A percentile compares a stretch with the other conserved stretches of the same genome.
These are phyloP conservation scores for Stegostoma tigrinum DNA, from an alignment of 2,113 vertebrate species.

Conservation along the genomic window DNA sequence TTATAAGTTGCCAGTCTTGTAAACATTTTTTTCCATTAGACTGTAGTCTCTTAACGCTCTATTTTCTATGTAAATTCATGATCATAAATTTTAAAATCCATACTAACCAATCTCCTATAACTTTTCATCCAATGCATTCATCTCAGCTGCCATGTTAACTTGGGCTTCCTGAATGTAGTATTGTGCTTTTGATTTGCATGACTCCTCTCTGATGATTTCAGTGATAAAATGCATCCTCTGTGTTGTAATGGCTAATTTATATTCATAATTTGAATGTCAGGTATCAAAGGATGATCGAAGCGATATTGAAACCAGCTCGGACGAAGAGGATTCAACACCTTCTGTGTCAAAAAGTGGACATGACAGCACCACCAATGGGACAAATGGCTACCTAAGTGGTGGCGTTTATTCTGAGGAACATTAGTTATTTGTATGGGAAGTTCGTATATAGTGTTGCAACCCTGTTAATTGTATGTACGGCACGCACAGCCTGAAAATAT, in stretches of 20 bases:
- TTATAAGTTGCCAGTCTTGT: neutral
- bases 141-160: neutral
- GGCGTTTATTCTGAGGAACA: conserved; percentile 73
- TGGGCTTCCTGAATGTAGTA: neutral
- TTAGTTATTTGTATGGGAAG: conserved; percentile 55
- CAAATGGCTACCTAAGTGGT: conserved; percentile 82
- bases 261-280: conserved; percentile 51
- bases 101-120: neutral
- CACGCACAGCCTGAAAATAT: conserved; percentile 65
- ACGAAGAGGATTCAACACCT: conserved; percentile 74
- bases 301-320: conserved; percentile 92
- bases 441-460: conserved; percentile 46
- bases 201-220: neutral
- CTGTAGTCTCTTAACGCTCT: neutral
- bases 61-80: neutral
- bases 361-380: conserved; percentile 80
- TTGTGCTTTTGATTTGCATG: neutral
- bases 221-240: neutral
- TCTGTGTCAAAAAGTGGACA: conserved; percentile 66
- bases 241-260: neutral
- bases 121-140: neutral
- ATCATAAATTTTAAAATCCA: neutral
- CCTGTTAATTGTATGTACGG: conserved; percentile 48
- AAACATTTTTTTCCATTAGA: neutral
- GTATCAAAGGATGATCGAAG: conserved; percentile 89